Evolutionary conservation across 2,113 vertebrate genomes (phyloP).

Genomic region (Neomonachus schauinslandi): DNA sequence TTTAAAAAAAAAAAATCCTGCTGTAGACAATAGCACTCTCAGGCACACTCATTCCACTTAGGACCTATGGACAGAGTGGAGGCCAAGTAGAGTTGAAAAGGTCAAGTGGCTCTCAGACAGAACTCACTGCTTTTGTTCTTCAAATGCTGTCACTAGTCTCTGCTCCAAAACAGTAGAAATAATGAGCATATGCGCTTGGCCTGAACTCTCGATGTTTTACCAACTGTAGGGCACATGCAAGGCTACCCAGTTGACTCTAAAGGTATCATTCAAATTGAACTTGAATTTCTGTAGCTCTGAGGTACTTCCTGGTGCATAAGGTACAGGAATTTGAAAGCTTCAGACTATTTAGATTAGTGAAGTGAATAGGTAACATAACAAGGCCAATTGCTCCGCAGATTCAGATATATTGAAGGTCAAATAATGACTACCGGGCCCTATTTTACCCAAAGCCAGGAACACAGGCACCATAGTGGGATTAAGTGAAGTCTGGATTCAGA

Average conservation of each 20-base stretch:
- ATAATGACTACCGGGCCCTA: background rate
- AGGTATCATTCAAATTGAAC: slow-evolving; percentile 78
- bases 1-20: slow-evolving; percentile 76
- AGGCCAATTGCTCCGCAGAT: background rate
- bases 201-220: slow-evolving; percentile 84
- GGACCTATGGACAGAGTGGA: slow-evolving; percentile 72
- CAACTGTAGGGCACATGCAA: slow-evolving; percentile 81
- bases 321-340: slow-evolving; percentile 52
- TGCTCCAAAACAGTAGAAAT: slow-evolving; percentile 72
- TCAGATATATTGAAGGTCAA: background rate
- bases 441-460: background rate
- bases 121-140: slow-evolving; percentile 76
- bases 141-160: slow-evolving; percentile 71
- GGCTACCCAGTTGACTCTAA: slow-evolving; percentile 84
- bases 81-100: slow-evolving; percentile 71
- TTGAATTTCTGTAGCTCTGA: slow-evolving; percentile 42
- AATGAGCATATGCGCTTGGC: slow-evolving; percentile 79
- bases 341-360: slow-evolving; percentile 13
- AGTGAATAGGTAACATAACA: slow-evolving; percentile 1
- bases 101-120: slow-evolving; percentile 70
- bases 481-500: background rate
- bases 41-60: slow-evolving; percentile 49
- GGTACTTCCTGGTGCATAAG: slow-evolving; percentile 38
- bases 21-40: slow-evolving; percentile 67
- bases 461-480: background rate